A percentile compares a stretch with the other conserved stretches of the same genome.
Evolutionary conservation across 2,113 vertebrate genomes (phyloP).

Genomic region (Colinus virginianus): DNA sequence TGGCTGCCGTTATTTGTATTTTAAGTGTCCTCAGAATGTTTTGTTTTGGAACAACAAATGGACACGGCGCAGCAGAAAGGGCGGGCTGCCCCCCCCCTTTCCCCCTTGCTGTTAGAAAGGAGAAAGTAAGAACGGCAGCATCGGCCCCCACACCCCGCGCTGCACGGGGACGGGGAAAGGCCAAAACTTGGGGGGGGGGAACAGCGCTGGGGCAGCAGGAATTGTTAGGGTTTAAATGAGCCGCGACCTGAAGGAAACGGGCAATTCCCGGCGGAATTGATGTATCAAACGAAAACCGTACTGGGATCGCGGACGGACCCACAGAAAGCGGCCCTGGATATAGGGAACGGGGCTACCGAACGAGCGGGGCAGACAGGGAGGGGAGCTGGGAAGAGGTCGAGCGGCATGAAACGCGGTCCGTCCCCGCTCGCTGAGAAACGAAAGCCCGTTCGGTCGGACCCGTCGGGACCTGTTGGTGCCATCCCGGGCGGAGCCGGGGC

Average conservation of each 20-base stretch:
- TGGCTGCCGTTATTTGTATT: neutral
- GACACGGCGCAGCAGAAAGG: neutral
- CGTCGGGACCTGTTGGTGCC: neutral
- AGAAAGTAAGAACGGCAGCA: neutral
- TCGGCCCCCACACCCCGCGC: neutral
- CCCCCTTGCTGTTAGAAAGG: neutral
- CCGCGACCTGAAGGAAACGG: conserved; percentile 41
- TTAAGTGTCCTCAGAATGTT: neutral
- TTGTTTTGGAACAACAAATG: neutral
- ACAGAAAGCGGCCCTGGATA: conserved; percentile 37
- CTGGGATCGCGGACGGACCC: conserved; percentile 13
- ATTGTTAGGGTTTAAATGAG: conserved; percentile 23
- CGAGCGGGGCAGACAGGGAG: conserved; percentile 20
- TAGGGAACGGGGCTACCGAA: conserved; percentile 36
- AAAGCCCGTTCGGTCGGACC: neutral
- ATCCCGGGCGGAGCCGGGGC: too few species aligned
- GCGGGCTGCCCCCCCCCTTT: neutral
- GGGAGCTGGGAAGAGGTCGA: conserved; percentile 39
- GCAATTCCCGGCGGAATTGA: conserved; percentile 68
- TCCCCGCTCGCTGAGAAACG: neutral
- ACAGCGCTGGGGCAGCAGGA: conserved; percentile 9
- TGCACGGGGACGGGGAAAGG: neutral
- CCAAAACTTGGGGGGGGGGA: conserved; percentile 5
- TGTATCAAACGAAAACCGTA: conserved; percentile 66
- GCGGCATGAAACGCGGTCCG: neutral